Base-by-base conservation (phyloP, 2,113 vertebrate genomes). In the Gymnorhina tibicen region DNA sequence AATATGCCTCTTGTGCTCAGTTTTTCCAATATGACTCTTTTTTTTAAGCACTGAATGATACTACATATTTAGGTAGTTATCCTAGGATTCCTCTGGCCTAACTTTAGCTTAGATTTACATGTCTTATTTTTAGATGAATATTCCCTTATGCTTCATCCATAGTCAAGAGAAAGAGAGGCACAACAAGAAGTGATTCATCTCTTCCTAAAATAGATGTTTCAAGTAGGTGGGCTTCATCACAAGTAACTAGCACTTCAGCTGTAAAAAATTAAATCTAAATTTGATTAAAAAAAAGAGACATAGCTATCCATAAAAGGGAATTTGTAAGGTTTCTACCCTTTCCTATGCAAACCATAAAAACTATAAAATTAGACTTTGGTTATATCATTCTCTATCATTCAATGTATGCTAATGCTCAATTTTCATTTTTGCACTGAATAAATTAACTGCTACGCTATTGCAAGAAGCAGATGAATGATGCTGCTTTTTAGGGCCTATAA, bases 201-300 rank as follows among this genome's bases (percentile, higher is more conserved):
- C 24, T 60, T 91, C 74, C 49, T 82, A 76, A 87, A 94, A 96
- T 85, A 93, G 67, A 53, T 52, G 7, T 75, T 73, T 89, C 62
- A 73, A 82, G 87, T 94, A 94, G 87, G 91, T 97, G 84, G 90
- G 78, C 41, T 96, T 93, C 44, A 90, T 68, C 49, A 87, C 73
- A 78, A 91, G 80, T 47, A 93, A 50, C 88, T 75, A 64, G 13
- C 32, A 60, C 32, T 82, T 85, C 69, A 85, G 28, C 17, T 39
- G 55, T 33, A 74, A 79, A 85, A 62, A 55, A 44, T 13, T 27
- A 60, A 6, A 56, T 33, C 68, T 70, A 70, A 44, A 53, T 73
- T 64, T 81, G 11, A 85, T 89, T 69, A 18, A 79, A 85, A 49
- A 58, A 58, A 97, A 55, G n/a, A 20, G 5, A 13, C 21, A 47